These are phyloP conservation scores for Gadopsis marmoratus DNA, from an alignment of 2,797 vertebrate species.

Conservation along the genomic window DNA sequence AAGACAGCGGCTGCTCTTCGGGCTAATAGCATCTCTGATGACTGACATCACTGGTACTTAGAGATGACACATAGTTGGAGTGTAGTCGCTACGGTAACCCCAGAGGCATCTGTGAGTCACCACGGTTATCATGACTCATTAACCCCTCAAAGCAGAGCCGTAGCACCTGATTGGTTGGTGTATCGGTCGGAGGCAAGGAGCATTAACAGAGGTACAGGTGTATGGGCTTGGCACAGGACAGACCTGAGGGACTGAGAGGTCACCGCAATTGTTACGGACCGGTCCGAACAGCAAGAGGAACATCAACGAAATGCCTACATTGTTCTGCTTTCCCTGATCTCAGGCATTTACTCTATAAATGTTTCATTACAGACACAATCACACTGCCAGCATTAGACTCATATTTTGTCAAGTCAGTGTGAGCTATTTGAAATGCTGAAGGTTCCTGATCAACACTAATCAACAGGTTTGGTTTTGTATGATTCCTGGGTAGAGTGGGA, in stretches of 20 bases:
- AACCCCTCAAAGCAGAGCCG: slow-evolving; percentile 37
- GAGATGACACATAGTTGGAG: slow-evolving; percentile 48
- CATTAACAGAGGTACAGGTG: slow-evolving; percentile 21
- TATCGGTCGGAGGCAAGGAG: background rate
- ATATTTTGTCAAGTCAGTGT: background rate
- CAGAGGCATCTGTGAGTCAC: slow-evolving; percentile 40
- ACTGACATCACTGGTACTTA: slow-evolving; percentile 51
- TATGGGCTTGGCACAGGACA: background rate
- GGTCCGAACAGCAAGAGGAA: background rate
- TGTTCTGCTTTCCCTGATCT: slow-evolving; percentile 19
- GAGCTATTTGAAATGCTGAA: slow-evolving; percentile 5
- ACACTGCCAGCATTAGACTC: background rate
- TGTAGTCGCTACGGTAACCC: slow-evolving; percentile 41
- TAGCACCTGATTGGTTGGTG: slow-evolving; percentile 19
- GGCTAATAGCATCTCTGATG: slow-evolving; percentile 41
- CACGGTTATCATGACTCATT: slow-evolving; percentile 41
- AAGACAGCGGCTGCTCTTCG: slow-evolving; percentile 29
- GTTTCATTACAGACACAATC: background rate
- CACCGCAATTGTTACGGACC: slow-evolving; percentile 17
- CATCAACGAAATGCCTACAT: slow-evolving; percentile 11
- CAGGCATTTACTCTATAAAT: slow-evolving; percentile 14
- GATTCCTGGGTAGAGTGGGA: background rate
- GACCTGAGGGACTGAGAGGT: slow-evolving; percentile 11
- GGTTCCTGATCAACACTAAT: background rate
- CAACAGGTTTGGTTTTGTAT: background rate